These are phyloP conservation scores for Brachyhypopomus occidentalis DNA, from an alignment of 2,113 vertebrate genomes.

Conservation along the genomic window DNA sequence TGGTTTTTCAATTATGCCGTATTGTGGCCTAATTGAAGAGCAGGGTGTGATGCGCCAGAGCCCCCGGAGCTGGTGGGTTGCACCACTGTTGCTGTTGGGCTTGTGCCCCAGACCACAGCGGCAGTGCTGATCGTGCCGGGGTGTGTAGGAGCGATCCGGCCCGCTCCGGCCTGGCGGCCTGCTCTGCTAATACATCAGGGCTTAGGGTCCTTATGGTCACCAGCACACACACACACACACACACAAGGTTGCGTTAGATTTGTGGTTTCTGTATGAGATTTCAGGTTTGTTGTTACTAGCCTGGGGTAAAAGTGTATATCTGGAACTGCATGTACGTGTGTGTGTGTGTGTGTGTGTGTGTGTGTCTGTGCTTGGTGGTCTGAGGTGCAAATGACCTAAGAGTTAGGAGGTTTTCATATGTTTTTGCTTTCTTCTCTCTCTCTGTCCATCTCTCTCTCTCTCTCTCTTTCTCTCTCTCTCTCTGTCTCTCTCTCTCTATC, in stretches of 20 bases:
- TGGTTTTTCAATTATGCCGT: neutral
- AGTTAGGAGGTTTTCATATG: slow-evolving; percentile 16
- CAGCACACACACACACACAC: slow-evolving; percentile 43
- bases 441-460: no score
- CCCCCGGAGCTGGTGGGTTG: slow-evolving; percentile 21
- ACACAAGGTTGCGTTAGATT: slow-evolving; percentile 30
- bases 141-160: no score
- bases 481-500: slow-evolving; percentile 26
- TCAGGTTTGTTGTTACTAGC: slow-evolving; percentile 29
- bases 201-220: no score
- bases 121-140: no score
- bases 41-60: slow-evolving; percentile 4
- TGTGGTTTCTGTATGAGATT: slow-evolving; percentile 37
- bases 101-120: no score
- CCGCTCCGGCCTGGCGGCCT: no score
- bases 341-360: slow-evolving; percentile 16
- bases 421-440: slow-evolving; percentile 30
- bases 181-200: no score
- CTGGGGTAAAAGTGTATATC: neutral
- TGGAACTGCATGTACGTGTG: slow-evolving; percentile 6
- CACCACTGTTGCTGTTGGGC: neutral
- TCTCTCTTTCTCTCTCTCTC: neutral
- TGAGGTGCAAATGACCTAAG: slow-evolving; percentile 9
- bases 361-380: neutral
- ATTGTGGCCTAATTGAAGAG: slow-evolving; percentile 27